Base-by-base conservation (phyloP, 2,113 vertebrate genomes). In the Myocastor coypus region DNA sequence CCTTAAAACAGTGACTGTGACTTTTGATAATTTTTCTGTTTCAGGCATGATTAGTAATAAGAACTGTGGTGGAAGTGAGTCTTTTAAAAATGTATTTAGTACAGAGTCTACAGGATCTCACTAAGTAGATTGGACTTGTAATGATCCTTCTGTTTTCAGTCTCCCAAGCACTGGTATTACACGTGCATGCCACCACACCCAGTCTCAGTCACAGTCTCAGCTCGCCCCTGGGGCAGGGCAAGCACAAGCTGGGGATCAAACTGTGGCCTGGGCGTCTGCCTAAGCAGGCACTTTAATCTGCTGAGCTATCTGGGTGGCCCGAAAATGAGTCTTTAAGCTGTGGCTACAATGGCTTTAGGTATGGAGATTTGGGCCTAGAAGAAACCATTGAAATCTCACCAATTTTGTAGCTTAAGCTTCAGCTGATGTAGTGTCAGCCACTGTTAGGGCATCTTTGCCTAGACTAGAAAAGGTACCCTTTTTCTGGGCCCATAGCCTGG, bases 361-460 rank as follows among this genome's bases (percentile, higher is more conserved):
- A 32, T 91, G 81, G 96, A 40, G 28, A 81, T 61, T 89, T 91
- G 55, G 78, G 37, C 46, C 34, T 64, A 73, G 73, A 42, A 71
- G 59, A 87, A 90, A 82, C 71, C 59, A 90, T 61, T 68, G 19
- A 87, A 90, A 92, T 92, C 55, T 92, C n/a, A 80, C 37, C 64
- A 73, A 81, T 52, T 22, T 92, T 59, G 81, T 3, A 57, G 14
- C 80, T 96, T 80, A 30, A 68, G 52, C 19, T 87, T 87, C n/a
- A 59, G 55, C n/a, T 73, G 22, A 80, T 83, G 14, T 42, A 55
- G 37, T 90, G 22, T 92, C 26, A 81, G 84, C 12, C 30, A 80
- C 11, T 89, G 75, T 37, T 37, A 83, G 40, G 13, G 40, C 11
- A 71, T 68, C 34, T 92, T 85, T 83, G 13, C 52, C 12, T 87